Percentiles rank a stretch among this genome's conserved stretches.
These are phyloP conservation scores for Pantelozetes paolii DNA, from an alignment of 2,888 invertebrate genomes.

Conservation along the genomic window DNA sequence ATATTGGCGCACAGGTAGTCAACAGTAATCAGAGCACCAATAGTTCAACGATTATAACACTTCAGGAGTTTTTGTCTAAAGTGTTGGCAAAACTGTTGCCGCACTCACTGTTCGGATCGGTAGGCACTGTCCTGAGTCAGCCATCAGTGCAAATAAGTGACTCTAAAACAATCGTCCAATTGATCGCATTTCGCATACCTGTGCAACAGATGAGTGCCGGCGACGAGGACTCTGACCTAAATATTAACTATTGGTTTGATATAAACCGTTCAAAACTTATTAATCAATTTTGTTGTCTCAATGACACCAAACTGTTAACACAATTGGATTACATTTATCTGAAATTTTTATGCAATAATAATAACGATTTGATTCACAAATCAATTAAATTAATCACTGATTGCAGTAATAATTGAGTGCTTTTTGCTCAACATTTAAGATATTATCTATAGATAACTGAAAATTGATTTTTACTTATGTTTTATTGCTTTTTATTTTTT, in stretches of 20 bases:
- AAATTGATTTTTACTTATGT: too few relatives aligned
- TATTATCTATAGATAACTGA: too few relatives aligned
- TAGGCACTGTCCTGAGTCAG: neutral
- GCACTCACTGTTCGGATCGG: neutral
- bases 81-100: constrained; percentile 15
- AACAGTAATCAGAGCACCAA: neutral
- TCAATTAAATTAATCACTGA: neutral
- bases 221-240: neutral
- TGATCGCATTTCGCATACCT: constrained; percentile 12
- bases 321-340: constrained; percentile 31
- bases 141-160: constrained; percentile 7
- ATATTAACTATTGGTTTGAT: constrained; percentile 29
- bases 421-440: too few relatives aligned
- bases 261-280: constrained; percentile 26
- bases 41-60: neutral
- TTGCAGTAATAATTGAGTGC: neutral
- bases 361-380: neutral
- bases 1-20: too few relatives aligned
- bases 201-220: neutral
- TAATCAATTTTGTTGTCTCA: constrained; percentile 24
- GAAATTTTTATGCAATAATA: constrained; percentile 20
- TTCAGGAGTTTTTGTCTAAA: constrained; percentile 19
- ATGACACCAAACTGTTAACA: neutral
- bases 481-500: too few relatives aligned
- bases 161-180: constrained; percentile 12